Evolutionary conservation across 2,113 vertebrate genomes (phyloP).

Genomic region (Lucifuga dentata): DNA sequence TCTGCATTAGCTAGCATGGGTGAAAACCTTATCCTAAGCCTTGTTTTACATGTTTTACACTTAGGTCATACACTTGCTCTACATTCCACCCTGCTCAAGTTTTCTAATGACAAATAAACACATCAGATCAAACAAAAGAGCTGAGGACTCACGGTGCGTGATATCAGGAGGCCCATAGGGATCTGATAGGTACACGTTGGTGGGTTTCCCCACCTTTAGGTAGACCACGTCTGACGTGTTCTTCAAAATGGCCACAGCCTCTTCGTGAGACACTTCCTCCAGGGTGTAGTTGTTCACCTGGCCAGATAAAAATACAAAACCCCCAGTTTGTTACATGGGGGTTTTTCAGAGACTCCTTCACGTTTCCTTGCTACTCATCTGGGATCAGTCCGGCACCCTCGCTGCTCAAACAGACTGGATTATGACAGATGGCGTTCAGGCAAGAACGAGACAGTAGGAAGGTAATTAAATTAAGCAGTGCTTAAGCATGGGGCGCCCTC

Average conservation of each 20-base stretch:
- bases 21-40: not conserved
- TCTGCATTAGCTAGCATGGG: no score
- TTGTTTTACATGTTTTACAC: not conserved
- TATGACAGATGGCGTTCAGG: constrained; percentile 60
- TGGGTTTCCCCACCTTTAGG: constrained; percentile 96
- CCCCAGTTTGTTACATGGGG: not conserved
- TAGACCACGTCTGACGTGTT: constrained; percentile 96
- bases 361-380: constrained; percentile 2
- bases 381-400: not conserved
- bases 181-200: constrained; percentile 95
- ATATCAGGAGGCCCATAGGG: constrained; percentile 96
- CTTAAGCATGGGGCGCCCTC: constrained; percentile 34
- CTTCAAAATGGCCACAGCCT: constrained; percentile 97
- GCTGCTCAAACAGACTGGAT: constrained; percentile 33
- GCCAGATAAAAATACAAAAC: constrained; percentile 13
- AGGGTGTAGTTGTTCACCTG: constrained; percentile 98
- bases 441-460: constrained; percentile 40
- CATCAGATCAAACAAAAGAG: constrained; percentile 15
- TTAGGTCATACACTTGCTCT: not conserved
- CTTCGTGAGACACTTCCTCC: constrained; percentile 98
- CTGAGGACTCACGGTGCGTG: constrained; percentile 90
- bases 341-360: not conserved
- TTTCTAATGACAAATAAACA: not conserved
- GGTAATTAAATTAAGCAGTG: constrained; percentile 63
- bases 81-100: not conserved